phyloP scores from a whole-genome alignment of 2,888 invertebrate species.

The Phengaris alcon region DNA sequence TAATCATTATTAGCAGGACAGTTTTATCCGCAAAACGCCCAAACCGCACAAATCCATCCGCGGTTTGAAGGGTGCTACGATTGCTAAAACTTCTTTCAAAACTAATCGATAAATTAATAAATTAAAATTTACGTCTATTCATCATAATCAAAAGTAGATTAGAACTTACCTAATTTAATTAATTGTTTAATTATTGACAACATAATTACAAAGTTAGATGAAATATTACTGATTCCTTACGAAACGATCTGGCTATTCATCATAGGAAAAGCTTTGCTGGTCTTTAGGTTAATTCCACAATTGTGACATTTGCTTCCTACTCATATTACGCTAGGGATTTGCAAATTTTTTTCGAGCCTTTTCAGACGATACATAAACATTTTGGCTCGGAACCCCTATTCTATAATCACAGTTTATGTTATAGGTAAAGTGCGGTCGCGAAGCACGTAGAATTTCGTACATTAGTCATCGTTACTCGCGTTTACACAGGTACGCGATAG shows the following conservation, averaged over 20 bases:
- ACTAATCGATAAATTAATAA: background rate
- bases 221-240: background rate
- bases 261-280: background rate
- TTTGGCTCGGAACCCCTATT: too few relatives aligned
- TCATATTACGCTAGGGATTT: background rate
- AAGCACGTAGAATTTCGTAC: too few relatives aligned
- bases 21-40: too few relatives aligned
- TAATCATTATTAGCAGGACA: too few relatives aligned
- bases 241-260: background rate
- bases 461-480: too few relatives aligned
- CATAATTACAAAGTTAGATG: background rate
- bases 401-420: too few relatives aligned
- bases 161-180: background rate
- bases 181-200: background rate
- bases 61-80: too few relatives aligned
- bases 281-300: background rate
- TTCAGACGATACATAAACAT: too few relatives aligned
- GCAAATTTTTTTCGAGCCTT: background rate
- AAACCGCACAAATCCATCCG: too few relatives aligned
- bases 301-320: background rate
- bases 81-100: too few relatives aligned
- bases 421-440: too few relatives aligned
- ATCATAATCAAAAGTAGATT: background rate
- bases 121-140: background rate
- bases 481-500: too few relatives aligned